These are phyloP conservation scores for Tamias sibiricus DNA, from an alignment of 2,113 vertebrate genomes.

Conservation along the genomic window DNA sequence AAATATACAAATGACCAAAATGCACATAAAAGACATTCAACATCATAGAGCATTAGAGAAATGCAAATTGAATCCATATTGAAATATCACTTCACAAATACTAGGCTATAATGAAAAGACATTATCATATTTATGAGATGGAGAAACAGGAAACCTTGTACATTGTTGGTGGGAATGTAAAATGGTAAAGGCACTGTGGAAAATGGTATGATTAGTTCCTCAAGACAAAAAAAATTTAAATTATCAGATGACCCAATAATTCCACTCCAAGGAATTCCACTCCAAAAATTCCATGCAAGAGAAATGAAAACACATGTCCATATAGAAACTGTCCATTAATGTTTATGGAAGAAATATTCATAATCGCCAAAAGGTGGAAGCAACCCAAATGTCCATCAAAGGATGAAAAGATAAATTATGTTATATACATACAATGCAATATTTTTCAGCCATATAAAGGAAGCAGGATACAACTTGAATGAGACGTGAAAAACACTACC, in stretches of 20 bases:
- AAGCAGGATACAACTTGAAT: not conserved
- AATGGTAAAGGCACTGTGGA: not conserved
- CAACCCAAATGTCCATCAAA: not conserved
- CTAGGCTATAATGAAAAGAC: not conserved
- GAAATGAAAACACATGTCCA: not conserved
- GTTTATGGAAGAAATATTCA: not conserved
- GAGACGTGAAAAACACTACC: not conserved
- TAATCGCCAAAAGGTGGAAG: not conserved
- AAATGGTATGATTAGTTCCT: not conserved
- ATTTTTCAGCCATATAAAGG: not conserved
- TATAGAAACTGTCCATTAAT: not conserved
- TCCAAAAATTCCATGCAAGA: not conserved
- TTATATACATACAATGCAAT: not conserved
- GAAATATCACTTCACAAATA: not conserved
- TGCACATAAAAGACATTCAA: not conserved
- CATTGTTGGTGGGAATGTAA: not conserved
- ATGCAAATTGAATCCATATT: not conserved
- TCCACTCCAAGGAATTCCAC: not conserved
- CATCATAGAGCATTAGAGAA: not conserved
- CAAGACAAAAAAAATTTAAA: not conserved
- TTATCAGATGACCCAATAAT: not conserved
- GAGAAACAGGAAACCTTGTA: not conserved
- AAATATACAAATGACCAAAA: not conserved
- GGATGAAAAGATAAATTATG: not conserved
- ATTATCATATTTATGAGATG: not conserved